Evolutionary conservation across 2,888 invertebrate species (phyloP), one percentile per base, ranked within the genome.

Genomic region (Baccha elongata): DNA sequence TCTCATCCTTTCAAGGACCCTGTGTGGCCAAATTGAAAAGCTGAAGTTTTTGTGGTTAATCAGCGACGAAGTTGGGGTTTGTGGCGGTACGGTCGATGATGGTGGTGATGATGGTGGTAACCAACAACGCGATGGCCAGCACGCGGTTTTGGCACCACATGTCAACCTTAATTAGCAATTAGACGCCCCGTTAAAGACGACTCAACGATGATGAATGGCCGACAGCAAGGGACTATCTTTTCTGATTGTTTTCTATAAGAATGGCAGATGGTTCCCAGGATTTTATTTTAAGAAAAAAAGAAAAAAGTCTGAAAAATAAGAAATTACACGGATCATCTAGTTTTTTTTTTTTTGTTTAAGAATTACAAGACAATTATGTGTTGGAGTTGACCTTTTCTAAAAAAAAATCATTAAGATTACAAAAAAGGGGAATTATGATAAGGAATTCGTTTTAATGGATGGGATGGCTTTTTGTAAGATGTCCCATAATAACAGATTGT

Each of bases 91-190:
- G 23, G 68, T 26, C 6, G 35, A 17, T n/a, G 55, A 21, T 42
- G 52, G 32, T 21, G 71, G 71, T 40, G 42, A 44, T 55, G 55
- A 15, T 46, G 42, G 58, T 35, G 50, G 35, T 35, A 60, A 44
- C 68, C 55, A 53, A 55, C 35, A 64, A 52, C 26, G 58, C 17
- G 73, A 67, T 78, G 78, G 72, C 65, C 72, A 78, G 73, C 65
- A 83, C 83, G 85, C 85, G 87, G 85, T 86, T 86, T 86, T 87
- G 87, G 88, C 87, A 87, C 87, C 87, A 88, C 87, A 88, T 88
- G 88, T 88, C 88, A 88, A 87, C 87, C 86, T 85, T 87, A 88
- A 88, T 88, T 87, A 87, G 86, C 86, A 84, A 84, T 84, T 84
- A 84, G 74, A 71, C 79, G 79, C 79, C 79, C 83, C 79, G 74